Base-by-base conservation (phyloP, 2,113 vertebrate species). In the Rhineura floridana region DNA sequence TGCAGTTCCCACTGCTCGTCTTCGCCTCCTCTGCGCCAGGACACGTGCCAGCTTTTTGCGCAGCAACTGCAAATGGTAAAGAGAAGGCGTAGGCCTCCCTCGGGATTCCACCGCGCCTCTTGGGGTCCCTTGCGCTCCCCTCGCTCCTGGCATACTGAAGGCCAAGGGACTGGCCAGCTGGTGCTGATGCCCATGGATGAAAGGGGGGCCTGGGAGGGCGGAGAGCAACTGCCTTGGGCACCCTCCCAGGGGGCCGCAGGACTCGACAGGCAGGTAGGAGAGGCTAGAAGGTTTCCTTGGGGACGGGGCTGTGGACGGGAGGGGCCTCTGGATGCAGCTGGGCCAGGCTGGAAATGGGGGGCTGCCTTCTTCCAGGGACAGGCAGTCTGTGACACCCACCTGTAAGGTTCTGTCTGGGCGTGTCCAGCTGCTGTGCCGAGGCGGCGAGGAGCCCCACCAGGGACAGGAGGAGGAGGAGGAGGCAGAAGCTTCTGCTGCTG, bases 1-100 rank as follows among this genome's bases (percentile, higher is more conserved):
- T 94, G 95, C 95, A 95, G 93, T 95, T 95, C 84, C 19, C 91
- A 0, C 59, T 77, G 0, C 87, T 86, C 59, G 0, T 2, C 33
- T 55, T n/a, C n/a, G n/a, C 91, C 59, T 0, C 4, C 13, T 82
- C 87, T 0, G 73, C 28, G 42, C 48, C 90, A 0, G 95, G 95
- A 91, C 95, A 95, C 89, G 91, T 92, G 36, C 94, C 94, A n/a
- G 85, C 92, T 91, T 95, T 95, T 0, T 86, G 94, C 94, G 94
- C 42, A 92, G 94, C 83, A 90, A 28, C 80, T 81, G 90, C 92
- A 94, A 94, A 82, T 89, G 30, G 88, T 85, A 89, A 46, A 4
- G 73, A 2, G 44, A 88, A 91, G 89, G 2, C 7, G 39, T 12
- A 21, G 19, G n/a, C 19, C 7, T 59, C 55, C 6, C 23, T 44